These are phyloP conservation scores for Malacoraja senta DNA, from an alignment of 2,797 vertebrate genomes.

Conservation along the genomic window DNA sequence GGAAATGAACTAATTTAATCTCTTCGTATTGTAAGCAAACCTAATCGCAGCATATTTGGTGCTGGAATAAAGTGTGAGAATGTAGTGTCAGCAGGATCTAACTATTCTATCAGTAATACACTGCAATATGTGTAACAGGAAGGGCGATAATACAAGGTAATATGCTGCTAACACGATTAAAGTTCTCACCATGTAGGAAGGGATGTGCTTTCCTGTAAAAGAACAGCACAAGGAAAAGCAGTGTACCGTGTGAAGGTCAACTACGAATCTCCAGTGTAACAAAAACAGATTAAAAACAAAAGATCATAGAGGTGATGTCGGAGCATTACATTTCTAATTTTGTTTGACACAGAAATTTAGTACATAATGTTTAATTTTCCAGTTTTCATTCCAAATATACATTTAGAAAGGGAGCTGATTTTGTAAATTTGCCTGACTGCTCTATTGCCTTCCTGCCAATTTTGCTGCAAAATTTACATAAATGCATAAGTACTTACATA, in stretches of 20 bases:
- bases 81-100: conserved; percentile 5
- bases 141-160: conserved; percentile 4
- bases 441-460: neutral
- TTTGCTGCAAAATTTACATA: neutral
- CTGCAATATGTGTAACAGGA: neutral
- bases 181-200: conserved; percentile 25
- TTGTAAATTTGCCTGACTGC: neutral
- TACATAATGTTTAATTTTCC: conserved; percentile 32
- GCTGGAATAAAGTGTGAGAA: neutral
- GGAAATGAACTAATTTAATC: neutral
- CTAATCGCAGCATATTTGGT: neutral
- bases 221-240: neutral
- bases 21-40: neutral
- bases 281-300: neutral
- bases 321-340: neutral
- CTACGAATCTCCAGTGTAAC: conserved; percentile 9
- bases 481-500: no score
- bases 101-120: neutral
- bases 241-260: neutral
- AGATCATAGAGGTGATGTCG: neutral
- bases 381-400: neutral
- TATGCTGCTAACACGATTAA: conserved; percentile 1
- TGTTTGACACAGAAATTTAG: conserved; percentile 15
- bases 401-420: neutral
- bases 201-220: conserved; percentile 22